phyloP scores from a whole-genome alignment of 1,140 invertebrate species.

The Heterodera carotae region DNA sequence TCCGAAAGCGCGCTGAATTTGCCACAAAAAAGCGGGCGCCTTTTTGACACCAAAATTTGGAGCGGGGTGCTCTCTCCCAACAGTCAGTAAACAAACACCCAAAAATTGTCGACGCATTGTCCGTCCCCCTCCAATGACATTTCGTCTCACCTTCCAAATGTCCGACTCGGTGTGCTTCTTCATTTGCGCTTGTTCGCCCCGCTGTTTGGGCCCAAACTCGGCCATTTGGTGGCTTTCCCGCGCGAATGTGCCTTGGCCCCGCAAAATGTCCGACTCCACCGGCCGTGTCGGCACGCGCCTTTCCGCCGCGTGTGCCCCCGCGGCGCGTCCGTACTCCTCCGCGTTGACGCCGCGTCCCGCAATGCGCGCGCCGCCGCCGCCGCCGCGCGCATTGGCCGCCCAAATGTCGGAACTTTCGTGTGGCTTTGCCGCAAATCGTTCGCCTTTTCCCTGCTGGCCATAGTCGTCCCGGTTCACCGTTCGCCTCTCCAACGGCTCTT shows the following conservation, averaged over 20 bases:
- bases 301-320: constrained; percentile 9
- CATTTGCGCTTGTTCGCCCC: constrained; percentile 30
- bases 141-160: constrained; percentile 31
- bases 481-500: constrained; percentile 24
- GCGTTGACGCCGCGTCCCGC: constrained; percentile 19
- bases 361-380: constrained; percentile 9
- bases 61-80: too few relatives aligned
- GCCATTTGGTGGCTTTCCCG: constrained; percentile 29
- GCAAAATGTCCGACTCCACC: constrained; percentile 33
- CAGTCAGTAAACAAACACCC: too few relatives aligned
- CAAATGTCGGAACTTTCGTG: constrained; percentile 39
- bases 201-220: constrained; percentile 35
- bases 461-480: constrained; percentile 36
- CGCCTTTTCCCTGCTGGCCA: constrained; percentile 10
- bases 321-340: constrained; percentile 16
- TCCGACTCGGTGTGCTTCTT: constrained; percentile 38
- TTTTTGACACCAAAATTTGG: too few relatives aligned
- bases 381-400: not conserved
- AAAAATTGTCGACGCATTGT: too few relatives aligned
- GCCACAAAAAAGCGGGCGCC: too few relatives aligned
- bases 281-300: constrained; percentile 8
- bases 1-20: too few relatives aligned
- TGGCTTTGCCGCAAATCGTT: constrained; percentile 36
- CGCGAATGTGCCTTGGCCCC: constrained; percentile 29
- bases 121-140: too few relatives aligned